Base-by-base conservation (phyloP, 2,888 invertebrate species). In the Ferrisia virgata region DNA sequence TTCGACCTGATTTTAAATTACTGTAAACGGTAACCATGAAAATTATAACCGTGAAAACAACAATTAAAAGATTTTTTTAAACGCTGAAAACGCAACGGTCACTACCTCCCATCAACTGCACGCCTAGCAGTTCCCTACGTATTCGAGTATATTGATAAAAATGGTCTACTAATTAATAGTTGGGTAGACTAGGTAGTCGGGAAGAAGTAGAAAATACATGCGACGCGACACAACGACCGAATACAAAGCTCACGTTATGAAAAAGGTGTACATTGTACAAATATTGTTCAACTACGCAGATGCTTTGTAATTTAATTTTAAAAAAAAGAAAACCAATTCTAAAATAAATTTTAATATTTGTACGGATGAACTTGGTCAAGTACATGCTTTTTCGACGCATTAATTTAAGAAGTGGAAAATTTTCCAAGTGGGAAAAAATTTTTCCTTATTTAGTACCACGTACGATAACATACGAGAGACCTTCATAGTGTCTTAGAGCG, bases 1-100 rank as follows among this genome's bases (percentile, higher is more conserved):
- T 36, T 18, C 72, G 72, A 33, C 64, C 64, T 64, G 64, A 79
- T 47, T 31, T 31, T 11, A 80, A 80, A 80, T 53, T 80, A 53
- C 47, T 15, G 80, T 18, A 31, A 80, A 80, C 31, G 80, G 15
- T 80, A 47, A 31, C 47, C 80, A 53, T 53, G 80, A 80, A 80
- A 80, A 80, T 47, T 18, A 53, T 33, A 39, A 47, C 47, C 80
- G 47, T 80, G 40, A 47, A 80, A 47, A 80, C 33, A 47, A 25
- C 47, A 80, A 47, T 80, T 76, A 76, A 36, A 76, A 64, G 28
- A 4, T 43, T 79, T 36, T 80, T 80, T 80, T 53, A 9, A 8
- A 1, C 8, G 18, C 43, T 2, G n/a, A n/a, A 15, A 53, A 22
- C 18, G 28, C 28, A 43, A 53, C 47, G 33, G 15, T 3, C 15